Evolutionary conservation across 2,797 vertebrate genomes (phyloP).

Genomic region (Sebastolobus altivelis): DNA sequence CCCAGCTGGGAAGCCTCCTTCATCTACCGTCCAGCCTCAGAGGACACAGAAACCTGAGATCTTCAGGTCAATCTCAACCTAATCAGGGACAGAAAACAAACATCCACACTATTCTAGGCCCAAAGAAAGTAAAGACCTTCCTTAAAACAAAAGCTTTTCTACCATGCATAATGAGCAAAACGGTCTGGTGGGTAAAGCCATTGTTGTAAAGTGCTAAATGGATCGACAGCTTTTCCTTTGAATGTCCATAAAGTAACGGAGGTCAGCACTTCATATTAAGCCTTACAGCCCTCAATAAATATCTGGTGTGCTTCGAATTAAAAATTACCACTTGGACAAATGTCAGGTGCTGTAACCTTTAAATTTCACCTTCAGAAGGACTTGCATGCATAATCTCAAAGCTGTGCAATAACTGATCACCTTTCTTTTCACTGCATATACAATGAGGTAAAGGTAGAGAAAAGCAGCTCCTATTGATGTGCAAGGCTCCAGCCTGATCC

Average conservation of each 20-base stretch:
- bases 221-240: conserved; percentile 20
- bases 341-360: conserved; percentile 46
- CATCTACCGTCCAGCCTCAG: conserved; percentile 4
- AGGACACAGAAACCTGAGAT: conserved; percentile 25
- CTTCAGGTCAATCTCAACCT: conserved; percentile 10
- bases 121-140: not conserved
- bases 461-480: conserved; percentile 37
- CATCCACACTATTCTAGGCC: not conserved
- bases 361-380: conserved; percentile 24
- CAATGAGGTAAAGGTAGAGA: conserved; percentile 14
- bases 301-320: conserved; percentile 45
- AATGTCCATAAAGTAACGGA: conserved; percentile 23
- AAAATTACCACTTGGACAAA: conserved; percentile 49
- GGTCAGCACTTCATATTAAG: conserved; percentile 25
- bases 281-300: conserved; percentile 27
- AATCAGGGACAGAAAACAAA: conserved; percentile 9
- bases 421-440: conserved; percentile 20
- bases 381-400: conserved; percentile 16
- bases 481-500: conserved; percentile 25
- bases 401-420: not conserved
- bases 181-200: conserved; percentile 2
- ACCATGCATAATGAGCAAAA: not conserved
- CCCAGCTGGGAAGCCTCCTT: conserved; percentile 15
- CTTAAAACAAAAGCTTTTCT: not conserved
- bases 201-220: not conserved